phyloP scores from a whole-genome alignment of 2,797 vertebrate species.

The Argentina silus region DNA sequence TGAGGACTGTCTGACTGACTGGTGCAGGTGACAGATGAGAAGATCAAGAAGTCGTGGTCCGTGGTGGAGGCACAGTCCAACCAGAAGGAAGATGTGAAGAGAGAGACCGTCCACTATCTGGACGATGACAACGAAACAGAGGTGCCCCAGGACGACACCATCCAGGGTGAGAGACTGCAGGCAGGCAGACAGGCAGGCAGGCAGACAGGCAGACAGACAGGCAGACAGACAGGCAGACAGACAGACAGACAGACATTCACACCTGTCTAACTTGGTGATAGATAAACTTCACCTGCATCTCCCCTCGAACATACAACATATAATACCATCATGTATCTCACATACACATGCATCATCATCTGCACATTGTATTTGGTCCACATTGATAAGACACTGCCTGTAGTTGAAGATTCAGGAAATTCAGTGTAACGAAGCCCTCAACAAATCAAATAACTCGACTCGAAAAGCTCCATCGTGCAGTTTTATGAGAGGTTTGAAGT shows the following conservation, averaged over 20 bases:
- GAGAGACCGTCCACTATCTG: conserved; percentile 90
- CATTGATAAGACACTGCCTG: no score
- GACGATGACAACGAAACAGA: conserved; percentile 96
- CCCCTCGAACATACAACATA: no score
- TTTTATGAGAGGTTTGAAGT: not conserved
- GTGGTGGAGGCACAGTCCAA: conserved; percentile 87
- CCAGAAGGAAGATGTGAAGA: conserved; percentile 84
- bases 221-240: no score
- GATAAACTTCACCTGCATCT: no score
- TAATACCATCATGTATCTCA: no score
- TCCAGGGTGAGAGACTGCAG: conserved; percentile 83
- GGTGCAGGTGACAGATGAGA: conserved; percentile 86
- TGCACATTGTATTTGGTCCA: no score
- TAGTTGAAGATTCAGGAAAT: no score
- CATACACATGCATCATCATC: no score
- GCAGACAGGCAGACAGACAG: not conserved
- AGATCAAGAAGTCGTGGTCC: conserved; percentile 85
- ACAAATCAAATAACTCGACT: no score
- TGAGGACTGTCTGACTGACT: not conserved
- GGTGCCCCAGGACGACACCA: conserved; percentile 86
- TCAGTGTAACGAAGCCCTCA: no score
- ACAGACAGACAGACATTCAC: not conserved
- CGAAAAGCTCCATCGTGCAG: not conserved
- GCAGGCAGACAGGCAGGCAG: not conserved
- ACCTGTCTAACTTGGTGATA: no score